Conservation (phyloP, 2,888 invertebrate species). For the Leptopilina myrica region DNA sequence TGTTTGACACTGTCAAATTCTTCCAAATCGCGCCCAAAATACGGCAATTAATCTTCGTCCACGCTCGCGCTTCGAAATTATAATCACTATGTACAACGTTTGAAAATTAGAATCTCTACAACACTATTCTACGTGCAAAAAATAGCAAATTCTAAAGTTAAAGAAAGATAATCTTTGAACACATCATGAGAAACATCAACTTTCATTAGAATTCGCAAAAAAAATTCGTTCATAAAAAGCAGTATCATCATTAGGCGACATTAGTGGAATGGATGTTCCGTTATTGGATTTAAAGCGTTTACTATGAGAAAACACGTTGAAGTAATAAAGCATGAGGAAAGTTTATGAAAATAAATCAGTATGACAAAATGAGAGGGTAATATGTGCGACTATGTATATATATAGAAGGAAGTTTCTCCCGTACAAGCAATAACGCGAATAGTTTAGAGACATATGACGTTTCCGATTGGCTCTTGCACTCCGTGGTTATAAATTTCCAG, state of each 20-base stretch:
- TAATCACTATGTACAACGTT: too few relatives aligned
- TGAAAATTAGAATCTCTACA: too few relatives aligned
- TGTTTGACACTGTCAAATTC: constrained; percentile 9
- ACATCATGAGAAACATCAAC: too few relatives aligned
- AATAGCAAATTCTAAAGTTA: neutral
- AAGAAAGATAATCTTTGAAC: too few relatives aligned
- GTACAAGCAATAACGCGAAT: neutral
- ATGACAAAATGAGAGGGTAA: neutral
- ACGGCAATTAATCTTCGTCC: constrained; percentile 1
- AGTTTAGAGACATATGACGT: constrained; percentile 18
- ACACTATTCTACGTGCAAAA: too few relatives aligned
- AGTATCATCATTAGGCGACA: too few relatives aligned
- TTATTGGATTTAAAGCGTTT: too few relatives aligned
- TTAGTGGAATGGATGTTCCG: too few relatives aligned
- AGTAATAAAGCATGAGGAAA: neutral
- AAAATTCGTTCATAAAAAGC: too few relatives aligned
- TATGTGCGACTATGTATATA: neutral
- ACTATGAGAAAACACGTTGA: neutral
- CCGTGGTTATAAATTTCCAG: constrained; percentile 6
- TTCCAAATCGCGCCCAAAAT: neutral
- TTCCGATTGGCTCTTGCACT: constrained; percentile 9
- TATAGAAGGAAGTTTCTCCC: neutral
- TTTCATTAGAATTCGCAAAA: too few relatives aligned
- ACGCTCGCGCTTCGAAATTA: neutral
- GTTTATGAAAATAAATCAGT: constrained; percentile 14